phyloP scores from a whole-genome alignment of 1,140 invertebrate species.

The Medauroidea extradentata region DNA sequence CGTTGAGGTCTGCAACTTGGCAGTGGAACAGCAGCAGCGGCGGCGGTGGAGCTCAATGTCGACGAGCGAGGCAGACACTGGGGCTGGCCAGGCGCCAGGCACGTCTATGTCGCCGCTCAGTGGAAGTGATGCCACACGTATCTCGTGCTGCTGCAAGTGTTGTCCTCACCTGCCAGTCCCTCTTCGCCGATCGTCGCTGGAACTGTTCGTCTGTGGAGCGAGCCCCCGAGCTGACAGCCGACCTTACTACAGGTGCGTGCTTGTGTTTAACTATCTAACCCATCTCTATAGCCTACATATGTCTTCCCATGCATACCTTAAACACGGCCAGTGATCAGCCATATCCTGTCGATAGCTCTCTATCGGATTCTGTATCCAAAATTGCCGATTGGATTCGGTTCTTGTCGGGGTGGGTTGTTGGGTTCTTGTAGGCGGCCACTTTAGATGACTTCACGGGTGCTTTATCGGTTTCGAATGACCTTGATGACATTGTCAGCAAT shows the following conservation, averaged over 20 bases:
- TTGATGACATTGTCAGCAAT: too few relatives aligned
- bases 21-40: conserved; percentile 10
- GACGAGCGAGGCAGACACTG: conserved; percentile 46
- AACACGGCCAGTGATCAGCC: too few relatives aligned
- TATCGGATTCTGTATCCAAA: too few relatives aligned
- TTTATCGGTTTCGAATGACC: too few relatives aligned
- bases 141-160: conserved; percentile 63
- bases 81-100: conserved; percentile 57
- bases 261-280: too few relatives aligned
- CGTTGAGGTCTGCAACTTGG: background rate
- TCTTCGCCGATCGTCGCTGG: conserved; percentile 71
- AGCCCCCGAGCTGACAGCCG: conserved; percentile 66
- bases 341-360: too few relatives aligned
- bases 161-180: conserved; percentile 63
- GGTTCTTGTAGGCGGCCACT: too few relatives aligned
- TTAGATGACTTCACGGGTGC: too few relatives aligned
- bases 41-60: conserved; percentile 26
- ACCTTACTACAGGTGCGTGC: conserved; percentile 66
- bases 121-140: conserved; percentile 70
- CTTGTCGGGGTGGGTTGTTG: too few relatives aligned
- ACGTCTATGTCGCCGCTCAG: conserved; percentile 57
- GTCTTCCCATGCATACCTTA: too few relatives aligned
- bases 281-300: too few relatives aligned
- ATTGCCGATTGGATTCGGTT: too few relatives aligned
- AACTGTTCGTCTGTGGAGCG: conserved; percentile 75